Evolutionary conservation across 1,140 invertebrate species (phyloP).

Genomic region (Dinoponera quadriceps): DNA sequence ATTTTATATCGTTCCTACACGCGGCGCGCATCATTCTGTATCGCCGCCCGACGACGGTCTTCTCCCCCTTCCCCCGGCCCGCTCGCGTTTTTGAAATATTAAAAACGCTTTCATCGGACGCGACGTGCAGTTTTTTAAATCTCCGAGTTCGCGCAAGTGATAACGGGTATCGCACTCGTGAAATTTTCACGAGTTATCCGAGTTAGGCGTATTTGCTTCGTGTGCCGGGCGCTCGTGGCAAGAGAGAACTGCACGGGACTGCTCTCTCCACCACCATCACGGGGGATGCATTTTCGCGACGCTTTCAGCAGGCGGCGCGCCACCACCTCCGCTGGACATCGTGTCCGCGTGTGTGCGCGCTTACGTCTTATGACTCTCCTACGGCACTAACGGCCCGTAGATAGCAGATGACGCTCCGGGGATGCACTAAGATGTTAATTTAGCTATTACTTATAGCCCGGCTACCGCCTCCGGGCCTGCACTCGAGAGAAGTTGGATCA

Average conservation of each 20-base stretch:
- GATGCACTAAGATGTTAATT: constrained; percentile 84
- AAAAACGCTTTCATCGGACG: not conserved
- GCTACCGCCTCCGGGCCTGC: constrained; percentile 54
- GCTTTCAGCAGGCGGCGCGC: constrained; percentile 45
- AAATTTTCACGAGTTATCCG: constrained; percentile 14
- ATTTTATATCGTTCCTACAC: not conserved
- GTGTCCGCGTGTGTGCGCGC: constrained; percentile 53
- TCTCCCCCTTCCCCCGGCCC: too few species aligned
- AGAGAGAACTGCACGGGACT: too few species aligned
- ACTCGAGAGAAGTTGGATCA: constrained; percentile 61
- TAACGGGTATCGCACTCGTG: not conserved
- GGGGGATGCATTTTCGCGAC: constrained; percentile 69
- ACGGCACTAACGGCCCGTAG: constrained; percentile 75
- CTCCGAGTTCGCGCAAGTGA: not conserved
- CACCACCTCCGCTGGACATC: not conserved
- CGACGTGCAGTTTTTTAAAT: not conserved
- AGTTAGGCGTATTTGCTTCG: not conserved
- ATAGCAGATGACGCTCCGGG: constrained; percentile 83
- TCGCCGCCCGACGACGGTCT: too few species aligned
- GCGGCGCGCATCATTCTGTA: not conserved
- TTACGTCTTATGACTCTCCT: constrained; percentile 67
- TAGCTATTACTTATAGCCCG: constrained; percentile 81
- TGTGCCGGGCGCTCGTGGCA: not conserved
- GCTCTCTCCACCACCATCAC: constrained; percentile 5
- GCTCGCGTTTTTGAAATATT: not conserved